A percentile compares a stretch with the other conserved stretches of the same genome.
Conservation (phyloP, 2,888 invertebrate genomes). For the Sicus ferrugineus region DNA sequence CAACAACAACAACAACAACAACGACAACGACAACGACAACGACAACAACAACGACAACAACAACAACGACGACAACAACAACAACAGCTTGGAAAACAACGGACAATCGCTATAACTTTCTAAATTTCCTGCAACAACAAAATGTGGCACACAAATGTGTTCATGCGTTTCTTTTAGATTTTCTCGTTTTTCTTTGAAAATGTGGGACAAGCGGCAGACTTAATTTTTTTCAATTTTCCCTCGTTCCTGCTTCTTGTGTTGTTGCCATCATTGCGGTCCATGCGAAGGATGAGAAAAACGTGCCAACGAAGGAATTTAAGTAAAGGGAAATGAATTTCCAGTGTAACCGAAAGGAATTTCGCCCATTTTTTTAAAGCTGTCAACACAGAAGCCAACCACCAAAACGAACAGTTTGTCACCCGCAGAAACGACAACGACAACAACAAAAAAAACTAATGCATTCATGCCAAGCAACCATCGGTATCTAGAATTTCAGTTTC, state of each 20-base stretch:
- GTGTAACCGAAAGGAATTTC: neutral
- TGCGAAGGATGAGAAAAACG: neutral
- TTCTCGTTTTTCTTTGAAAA: neutral
- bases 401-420: neutral
- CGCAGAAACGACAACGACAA: too few relatives aligned
- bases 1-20: neutral
- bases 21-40: neutral
- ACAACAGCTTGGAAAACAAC: neutral
- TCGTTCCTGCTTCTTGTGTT: neutral
- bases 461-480: too few relatives aligned
- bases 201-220: too few relatives aligned
- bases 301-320: neutral
- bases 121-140: slow-evolving; percentile 8
- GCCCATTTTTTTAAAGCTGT: neutral
- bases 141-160: neutral
- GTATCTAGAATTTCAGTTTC: too few relatives aligned
- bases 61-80: neutral
- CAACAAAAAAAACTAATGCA: neutral
- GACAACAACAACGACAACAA: neutral
- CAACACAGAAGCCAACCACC: neutral
- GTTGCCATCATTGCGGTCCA: neutral
- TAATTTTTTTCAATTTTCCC: neutral
- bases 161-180: neutral
- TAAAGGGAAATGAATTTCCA: neutral
- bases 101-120: neutral